Evolutionary conservation across 2,797 vertebrate species (phyloP), one percentile per base, ranked within the genome.

Genomic region (Natrix natrix): DNA sequence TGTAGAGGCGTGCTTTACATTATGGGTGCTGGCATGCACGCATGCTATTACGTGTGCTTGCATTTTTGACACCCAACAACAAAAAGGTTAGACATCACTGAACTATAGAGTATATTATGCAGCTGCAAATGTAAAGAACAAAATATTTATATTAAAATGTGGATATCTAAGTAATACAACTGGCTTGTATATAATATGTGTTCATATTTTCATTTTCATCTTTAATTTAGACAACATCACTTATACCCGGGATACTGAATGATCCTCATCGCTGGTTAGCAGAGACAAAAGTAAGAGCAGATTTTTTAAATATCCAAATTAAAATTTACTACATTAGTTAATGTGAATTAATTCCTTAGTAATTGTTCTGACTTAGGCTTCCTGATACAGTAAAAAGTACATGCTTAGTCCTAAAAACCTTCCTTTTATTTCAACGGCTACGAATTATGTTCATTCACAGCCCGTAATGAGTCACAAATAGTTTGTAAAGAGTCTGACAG

Each of bases 201-300:
- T 8, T 12, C 61, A 2, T 43, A 24, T 94, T 0, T 93, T 94
- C 94, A 92, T 95, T 48, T 66, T 0, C 3, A 48, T 1, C 17
- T 94, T 94, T 93, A 95, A 93, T 60, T 2, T 92, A 99, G 99
- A 98, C 98, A 28, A 97, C 99, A 96, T 97, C 98, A 61, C 97
- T 98, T 95, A 98, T 97, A 94, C 96, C 98, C 94, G 98, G 96
- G 66, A 96, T 98, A 95, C 98, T 97, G 93, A 98, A 97, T 95
- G 98, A 99, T 94, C 98, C 98, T 93, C 98, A 99, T 97, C 97
- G 97, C 95, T 99, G 99, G 99, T 97, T 99, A 78, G 98, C 99
- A 94, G 99, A 99, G 97, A 98, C 98, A 95, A 99, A 99, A 98
- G 99, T 99, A 98, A 97, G 90, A 93, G 56, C 37, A 74, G 43